Evolutionary conservation across 2,888 invertebrate genomes (phyloP), one percentile per base, ranked within the genome.

Genomic region (Zhengitettix transpicula): DNA sequence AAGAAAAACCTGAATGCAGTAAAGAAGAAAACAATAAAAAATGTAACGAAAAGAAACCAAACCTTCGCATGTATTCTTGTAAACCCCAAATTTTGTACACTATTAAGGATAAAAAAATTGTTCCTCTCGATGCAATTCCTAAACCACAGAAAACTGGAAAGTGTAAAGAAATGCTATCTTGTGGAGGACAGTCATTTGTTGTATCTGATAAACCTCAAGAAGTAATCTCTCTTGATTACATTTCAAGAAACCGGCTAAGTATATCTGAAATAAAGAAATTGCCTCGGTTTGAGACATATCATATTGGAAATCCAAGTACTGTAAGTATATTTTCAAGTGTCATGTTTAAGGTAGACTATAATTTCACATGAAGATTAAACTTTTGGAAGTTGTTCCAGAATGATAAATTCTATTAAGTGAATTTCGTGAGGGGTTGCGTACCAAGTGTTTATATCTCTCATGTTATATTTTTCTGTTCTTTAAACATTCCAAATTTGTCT

Each of bases 231-330:
- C 17, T 12, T 40, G 60, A 59, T 15, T 55, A 60, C 52, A 60
- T 60, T 17, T 10, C 76, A 68, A 75, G 75, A 11, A 76, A 77
- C 0, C 77, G 77, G 66, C 74, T 80, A 73, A 68, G 70, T 52
- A 60, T 78, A 40, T 78, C 78, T 67, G 76, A 80, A 66, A 79
- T 81, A 40, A 76, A 69, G 68, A 75, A 74, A 63, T 74, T 79
- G 64, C 76, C 78, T 1, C 72, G 75, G 65, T 81, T 80, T 65
- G 71, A 74, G 65, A 75, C 78, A 64, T 81, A 80, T 68, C 70
- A 75, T 44, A 73, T 75, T 58, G 81, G 80, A 17, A 67, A 69
- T 64, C 78, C 78, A 58, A 57, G 61, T n/a, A 40, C 60, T 61
- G 63, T 63, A 58, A 54, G 17, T 54, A 28, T 54, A 28, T 28